phyloP scores from a whole-genome alignment of 2,797 vertebrate genomes.

The Cirrhinus mrigala region DNA sequence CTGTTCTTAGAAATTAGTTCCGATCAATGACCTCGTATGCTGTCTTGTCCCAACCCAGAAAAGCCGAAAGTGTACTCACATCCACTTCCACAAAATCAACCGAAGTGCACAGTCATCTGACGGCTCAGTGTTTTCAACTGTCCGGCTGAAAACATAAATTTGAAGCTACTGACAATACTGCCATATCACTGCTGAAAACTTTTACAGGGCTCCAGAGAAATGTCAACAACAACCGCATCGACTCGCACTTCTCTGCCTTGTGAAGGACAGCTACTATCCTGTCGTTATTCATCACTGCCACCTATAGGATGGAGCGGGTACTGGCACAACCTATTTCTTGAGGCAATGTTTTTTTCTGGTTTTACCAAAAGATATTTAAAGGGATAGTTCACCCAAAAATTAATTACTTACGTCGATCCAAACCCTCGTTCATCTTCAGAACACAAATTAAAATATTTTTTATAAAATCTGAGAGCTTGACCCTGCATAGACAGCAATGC shows the following conservation, averaged over 20 bases:
- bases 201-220: neutral
- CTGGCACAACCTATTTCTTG: neutral
- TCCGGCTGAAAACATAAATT: slow-evolving; percentile 1
- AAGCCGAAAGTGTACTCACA: slow-evolving; percentile 20
- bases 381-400: too few relatives aligned
- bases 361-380: neutral
- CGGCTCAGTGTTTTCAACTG: slow-evolving; percentile 8
- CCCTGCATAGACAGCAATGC: too few relatives aligned
- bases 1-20: slow-evolving; percentile 15
- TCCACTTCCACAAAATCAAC: slow-evolving; percentile 15
- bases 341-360: neutral
- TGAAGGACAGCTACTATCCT: neutral
- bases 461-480: too few relatives aligned
- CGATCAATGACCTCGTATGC: slow-evolving; percentile 32
- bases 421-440: too few relatives aligned
- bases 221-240: slow-evolving; percentile 25
- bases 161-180: neutral
- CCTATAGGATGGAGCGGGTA: slow-evolving; percentile 13
- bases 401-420: too few relatives aligned
- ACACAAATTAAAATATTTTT: too few relatives aligned
- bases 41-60: neutral
- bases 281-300: slow-evolving; percentile 13
- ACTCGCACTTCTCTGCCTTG: neutral
- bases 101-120: slow-evolving; percentile 6
- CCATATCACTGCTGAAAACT: slow-evolving; percentile 4